Evolutionary conservation across 2,113 vertebrate species (phyloP).

Genomic region (Nibea coibor): DNA sequence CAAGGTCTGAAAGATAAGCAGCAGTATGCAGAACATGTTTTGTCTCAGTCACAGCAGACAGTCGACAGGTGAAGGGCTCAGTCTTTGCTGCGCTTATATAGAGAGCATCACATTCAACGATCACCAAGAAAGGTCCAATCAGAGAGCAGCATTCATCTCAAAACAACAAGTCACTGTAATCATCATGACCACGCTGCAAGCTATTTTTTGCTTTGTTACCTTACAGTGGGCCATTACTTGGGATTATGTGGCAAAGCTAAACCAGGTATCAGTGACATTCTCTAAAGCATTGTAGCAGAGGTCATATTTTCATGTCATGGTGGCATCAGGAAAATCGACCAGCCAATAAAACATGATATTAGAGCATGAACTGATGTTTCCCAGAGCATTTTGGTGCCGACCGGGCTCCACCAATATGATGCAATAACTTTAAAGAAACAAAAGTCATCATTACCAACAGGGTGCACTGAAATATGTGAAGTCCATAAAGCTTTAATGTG

Average conservation of each 20-base stretch:
- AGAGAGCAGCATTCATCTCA: slow-evolving; percentile 53
- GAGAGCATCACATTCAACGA: slow-evolving; percentile 13
- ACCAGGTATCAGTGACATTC: slow-evolving; percentile 60
- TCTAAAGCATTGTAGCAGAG: slow-evolving; percentile 24
- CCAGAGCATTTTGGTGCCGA: not conserved
- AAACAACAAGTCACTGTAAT: slow-evolving; percentile 67
- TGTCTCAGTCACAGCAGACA: slow-evolving; percentile 26
- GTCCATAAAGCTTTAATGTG: slow-evolving; percentile 64
- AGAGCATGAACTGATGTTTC: slow-evolving; percentile 8
- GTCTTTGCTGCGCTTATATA: slow-evolving; percentile 66
- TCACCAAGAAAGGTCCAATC: slow-evolving; percentile 67
- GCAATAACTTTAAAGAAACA: slow-evolving; percentile 29
- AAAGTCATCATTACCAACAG: slow-evolving; percentile 14
- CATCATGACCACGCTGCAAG: slow-evolving; percentile 61
- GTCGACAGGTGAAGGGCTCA: slow-evolving; percentile 23
- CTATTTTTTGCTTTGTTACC: slow-evolving; percentile 72
- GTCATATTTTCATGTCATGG: slow-evolving; percentile 26
- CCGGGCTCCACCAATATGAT: slow-evolving; percentile 1
- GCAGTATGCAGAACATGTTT: slow-evolving; percentile 72
- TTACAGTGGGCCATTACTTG: slow-evolving; percentile 57
- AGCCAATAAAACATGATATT: slow-evolving; percentile 3
- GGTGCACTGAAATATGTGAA: slow-evolving; percentile 15
- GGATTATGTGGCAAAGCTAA: slow-evolving; percentile 68
- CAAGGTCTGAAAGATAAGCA: slow-evolving; percentile 64
- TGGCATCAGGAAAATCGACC: slow-evolving; percentile 1